phyloP scores from a whole-genome alignment of 2,888 invertebrate genomes.

The Vanessa cardui region DNA sequence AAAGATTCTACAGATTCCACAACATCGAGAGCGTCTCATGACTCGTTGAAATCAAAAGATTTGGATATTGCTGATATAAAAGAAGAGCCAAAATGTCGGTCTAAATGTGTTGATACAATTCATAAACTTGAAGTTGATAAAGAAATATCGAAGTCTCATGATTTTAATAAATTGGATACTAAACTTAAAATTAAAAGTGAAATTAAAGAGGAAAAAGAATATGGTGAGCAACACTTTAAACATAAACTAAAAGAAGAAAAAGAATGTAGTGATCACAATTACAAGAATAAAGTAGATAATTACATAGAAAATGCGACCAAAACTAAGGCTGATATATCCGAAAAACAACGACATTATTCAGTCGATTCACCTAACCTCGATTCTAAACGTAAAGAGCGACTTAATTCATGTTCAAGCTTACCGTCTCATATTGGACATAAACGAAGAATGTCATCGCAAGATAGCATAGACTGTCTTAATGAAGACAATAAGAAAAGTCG shows the following conservation, averaged over 20 bases:
- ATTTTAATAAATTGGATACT: conserved; percentile 49
- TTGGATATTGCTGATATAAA: conserved; percentile 62
- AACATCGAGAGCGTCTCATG: conserved; percentile 73
- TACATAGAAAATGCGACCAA: conserved; percentile 52
- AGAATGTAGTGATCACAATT: conserved; percentile 46
- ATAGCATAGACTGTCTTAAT: conserved; percentile 81
- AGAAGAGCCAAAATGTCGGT: conserved; percentile 65
- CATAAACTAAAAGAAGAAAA: conserved; percentile 75
- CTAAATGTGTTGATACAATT: conserved; percentile 71
- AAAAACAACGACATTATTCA: conserved; percentile 78
- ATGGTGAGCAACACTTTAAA: conserved; percentile 38
- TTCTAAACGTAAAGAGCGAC: conserved; percentile 83
- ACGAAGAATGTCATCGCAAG: conserved; percentile 90
- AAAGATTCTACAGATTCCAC: conserved; percentile 80
- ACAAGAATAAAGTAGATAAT: conserved; percentile 55
- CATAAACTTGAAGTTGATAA: conserved; percentile 79
- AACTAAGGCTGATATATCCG: conserved; percentile 61
- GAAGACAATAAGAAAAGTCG: conserved; percentile 86
- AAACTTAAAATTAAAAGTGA: conserved; percentile 65
- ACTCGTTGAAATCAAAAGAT: conserved; percentile 70
- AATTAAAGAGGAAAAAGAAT: conserved; percentile 74
- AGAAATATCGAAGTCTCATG: conserved; percentile 54
- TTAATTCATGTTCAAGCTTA: conserved; percentile 83
- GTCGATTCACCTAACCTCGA: conserved; percentile 73
- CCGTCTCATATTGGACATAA: conserved; percentile 87